phyloP scores from a whole-genome alignment of 2,797 vertebrate species.

The Eleutherodactylus coqui region DNA sequence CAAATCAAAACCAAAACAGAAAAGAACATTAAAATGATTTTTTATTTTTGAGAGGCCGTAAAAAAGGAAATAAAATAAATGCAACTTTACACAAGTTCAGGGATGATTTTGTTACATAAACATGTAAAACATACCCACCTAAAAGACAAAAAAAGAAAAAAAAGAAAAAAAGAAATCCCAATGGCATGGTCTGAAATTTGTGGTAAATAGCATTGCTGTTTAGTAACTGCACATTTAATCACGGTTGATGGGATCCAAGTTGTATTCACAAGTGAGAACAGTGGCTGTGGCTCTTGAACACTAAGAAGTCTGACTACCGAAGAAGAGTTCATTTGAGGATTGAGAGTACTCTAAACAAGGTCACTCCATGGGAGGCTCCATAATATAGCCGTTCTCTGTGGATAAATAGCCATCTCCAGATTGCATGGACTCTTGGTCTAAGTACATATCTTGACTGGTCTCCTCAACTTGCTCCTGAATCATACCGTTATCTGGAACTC shows the following conservation, averaged over 20 bases:
- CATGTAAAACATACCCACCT: slow-evolving; percentile 64
- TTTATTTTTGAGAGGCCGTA: slow-evolving; percentile 47
- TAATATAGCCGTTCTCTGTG: slow-evolving; percentile 83
- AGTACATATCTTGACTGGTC: slow-evolving; percentile 81
- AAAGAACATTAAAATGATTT: slow-evolving; percentile 58
- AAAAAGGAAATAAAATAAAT: slow-evolving; percentile 52
- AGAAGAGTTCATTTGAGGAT: slow-evolving; percentile 42
- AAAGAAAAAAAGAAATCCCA: slow-evolving; percentile 47
- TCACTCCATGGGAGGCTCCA: slow-evolving; percentile 81
- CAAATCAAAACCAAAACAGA: background rate
- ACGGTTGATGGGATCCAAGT: slow-evolving; percentile 46
- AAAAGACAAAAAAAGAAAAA: slow-evolving; percentile 52
- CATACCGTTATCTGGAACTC: slow-evolving; percentile 79
- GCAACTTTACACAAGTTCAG: slow-evolving; percentile 55
- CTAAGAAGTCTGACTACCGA: slow-evolving; percentile 37
- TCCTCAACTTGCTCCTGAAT: slow-evolving; percentile 76
- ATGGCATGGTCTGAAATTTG: slow-evolving; percentile 16
- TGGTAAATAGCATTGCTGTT: slow-evolving; percentile 27
- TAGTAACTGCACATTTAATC: slow-evolving; percentile 26
- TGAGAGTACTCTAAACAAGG: slow-evolving; percentile 13
- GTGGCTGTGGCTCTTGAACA: slow-evolving; percentile 55
- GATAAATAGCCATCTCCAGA: slow-evolving; percentile 85
- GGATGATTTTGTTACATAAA: slow-evolving; percentile 46
- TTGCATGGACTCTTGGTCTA: slow-evolving; percentile 83
- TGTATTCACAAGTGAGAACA: slow-evolving; percentile 70